These are phyloP conservation scores for Panulirus ornatus DNA, from an alignment of 1,140 invertebrate genomes.

Conservation along the genomic window DNA sequence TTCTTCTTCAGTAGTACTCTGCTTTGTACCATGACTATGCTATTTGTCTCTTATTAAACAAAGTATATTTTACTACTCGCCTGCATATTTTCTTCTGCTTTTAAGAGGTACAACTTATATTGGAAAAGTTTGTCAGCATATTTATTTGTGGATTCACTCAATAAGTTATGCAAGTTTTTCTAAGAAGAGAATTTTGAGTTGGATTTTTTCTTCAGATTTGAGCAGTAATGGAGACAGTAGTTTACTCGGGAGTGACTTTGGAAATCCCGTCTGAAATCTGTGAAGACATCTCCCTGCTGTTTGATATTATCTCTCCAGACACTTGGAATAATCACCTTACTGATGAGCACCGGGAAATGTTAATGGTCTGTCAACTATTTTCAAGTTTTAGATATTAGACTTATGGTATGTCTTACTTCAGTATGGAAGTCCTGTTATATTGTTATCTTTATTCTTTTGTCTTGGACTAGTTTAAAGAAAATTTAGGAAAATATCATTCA, in stretches of 20 bases:
- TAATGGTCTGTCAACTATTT: constrained; percentile 62
- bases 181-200: no score
- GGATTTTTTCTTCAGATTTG: background rate
- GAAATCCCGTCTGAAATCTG: constrained; percentile 63
- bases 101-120: no score
- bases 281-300: constrained; percentile 49
- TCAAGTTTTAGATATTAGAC: background rate
- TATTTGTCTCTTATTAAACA: no score
- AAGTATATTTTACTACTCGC: no score
- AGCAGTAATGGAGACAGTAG: constrained; percentile 52
- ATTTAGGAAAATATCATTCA: no score
- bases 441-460: background rate
- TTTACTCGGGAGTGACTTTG: constrained; percentile 44
- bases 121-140: no score
- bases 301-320: constrained; percentile 64
- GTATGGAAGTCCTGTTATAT: background rate
- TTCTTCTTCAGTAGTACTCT: no score
- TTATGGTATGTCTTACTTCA: background rate
- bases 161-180: no score
- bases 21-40: no score
- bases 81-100: no score
- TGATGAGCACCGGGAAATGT: constrained; percentile 64
- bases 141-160: no score
- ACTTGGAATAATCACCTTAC: constrained; percentile 68
- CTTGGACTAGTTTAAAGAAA: no score